Evolutionary conservation across 2,113 vertebrate species (phyloP).

Genomic region (Rissa tridactyla): DNA sequence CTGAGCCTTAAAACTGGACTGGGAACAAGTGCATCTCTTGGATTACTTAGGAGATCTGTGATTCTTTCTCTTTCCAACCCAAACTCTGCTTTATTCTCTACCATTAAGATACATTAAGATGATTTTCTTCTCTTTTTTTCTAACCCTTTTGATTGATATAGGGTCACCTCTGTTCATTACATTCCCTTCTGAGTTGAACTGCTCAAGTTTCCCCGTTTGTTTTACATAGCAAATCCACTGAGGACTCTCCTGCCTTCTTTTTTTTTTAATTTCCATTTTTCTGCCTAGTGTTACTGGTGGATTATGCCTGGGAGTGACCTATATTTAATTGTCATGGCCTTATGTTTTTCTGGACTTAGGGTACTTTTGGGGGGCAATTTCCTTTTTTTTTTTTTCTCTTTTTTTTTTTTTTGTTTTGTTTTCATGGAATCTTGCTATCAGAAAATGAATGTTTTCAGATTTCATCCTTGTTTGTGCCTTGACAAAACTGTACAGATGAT

Average conservation of each 20-base stretch:
- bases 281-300: neutral
- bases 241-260: neutral
- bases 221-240: neutral
- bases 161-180: neutral
- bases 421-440: neutral
- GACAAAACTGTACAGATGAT: neutral
- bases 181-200: neutral
- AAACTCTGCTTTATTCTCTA: neutral
- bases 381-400: no score
- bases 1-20: neutral
- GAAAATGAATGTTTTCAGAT: neutral
- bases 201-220: neutral
- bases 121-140: neutral
- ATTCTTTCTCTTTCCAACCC: neutral
- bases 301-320: neutral
- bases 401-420: no score
- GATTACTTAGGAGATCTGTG: neutral
- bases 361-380: neutral
- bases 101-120: neutral
- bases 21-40: neutral
- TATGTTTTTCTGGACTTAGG: neutral
- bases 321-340: neutral
- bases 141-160: neutral
- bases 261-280: neutral
- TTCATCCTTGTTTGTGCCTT: neutral